phyloP scores from a whole-genome alignment of 1,140 invertebrate genomes.

The Bombyx mori region DNA sequence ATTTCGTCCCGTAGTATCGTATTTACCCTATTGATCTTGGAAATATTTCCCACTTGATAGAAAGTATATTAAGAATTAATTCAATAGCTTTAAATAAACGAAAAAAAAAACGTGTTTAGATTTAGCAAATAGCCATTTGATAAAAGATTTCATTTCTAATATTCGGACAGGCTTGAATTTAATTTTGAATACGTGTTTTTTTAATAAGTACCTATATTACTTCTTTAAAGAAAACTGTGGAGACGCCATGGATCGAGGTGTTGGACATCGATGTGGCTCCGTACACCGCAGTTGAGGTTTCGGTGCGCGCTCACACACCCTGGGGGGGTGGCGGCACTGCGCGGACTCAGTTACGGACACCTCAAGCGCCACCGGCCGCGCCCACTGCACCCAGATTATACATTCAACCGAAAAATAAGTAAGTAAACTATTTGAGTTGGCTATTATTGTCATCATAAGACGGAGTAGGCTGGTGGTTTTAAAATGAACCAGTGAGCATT shows the following conservation, averaged over 20 bases:
- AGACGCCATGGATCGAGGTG: slow-evolving; percentile 58
- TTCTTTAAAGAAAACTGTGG: slow-evolving; percentile 58
- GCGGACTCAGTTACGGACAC: slow-evolving; percentile 73
- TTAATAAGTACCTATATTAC: neutral
- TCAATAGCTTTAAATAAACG: too few relatives aligned
- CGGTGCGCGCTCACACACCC: slow-evolving; percentile 84
- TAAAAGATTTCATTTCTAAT: too few relatives aligned
- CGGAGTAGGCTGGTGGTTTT: too few relatives aligned
- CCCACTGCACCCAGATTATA: slow-evolving; percentile 76
- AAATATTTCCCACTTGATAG: too few relatives aligned
- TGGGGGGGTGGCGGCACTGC: slow-evolving; percentile 83
- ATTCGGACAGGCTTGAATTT: neutral
- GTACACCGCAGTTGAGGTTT: slow-evolving; percentile 78
- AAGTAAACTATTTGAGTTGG: neutral
- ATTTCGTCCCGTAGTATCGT: too few relatives aligned
- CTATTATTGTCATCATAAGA: too few relatives aligned
- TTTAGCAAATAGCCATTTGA: too few relatives aligned
- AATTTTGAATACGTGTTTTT: neutral
- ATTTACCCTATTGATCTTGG: too few relatives aligned
- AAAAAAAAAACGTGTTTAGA: too few relatives aligned
- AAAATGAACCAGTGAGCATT: too few relatives aligned
- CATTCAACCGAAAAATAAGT: slow-evolving; percentile 40
- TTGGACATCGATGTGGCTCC: slow-evolving; percentile 71
- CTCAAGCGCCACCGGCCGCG: slow-evolving; percentile 79
- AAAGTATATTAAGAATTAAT: too few relatives aligned